Base-by-base conservation (phyloP, 1,140 invertebrate genomes). In the Aphelenchoides avenae region DNA sequence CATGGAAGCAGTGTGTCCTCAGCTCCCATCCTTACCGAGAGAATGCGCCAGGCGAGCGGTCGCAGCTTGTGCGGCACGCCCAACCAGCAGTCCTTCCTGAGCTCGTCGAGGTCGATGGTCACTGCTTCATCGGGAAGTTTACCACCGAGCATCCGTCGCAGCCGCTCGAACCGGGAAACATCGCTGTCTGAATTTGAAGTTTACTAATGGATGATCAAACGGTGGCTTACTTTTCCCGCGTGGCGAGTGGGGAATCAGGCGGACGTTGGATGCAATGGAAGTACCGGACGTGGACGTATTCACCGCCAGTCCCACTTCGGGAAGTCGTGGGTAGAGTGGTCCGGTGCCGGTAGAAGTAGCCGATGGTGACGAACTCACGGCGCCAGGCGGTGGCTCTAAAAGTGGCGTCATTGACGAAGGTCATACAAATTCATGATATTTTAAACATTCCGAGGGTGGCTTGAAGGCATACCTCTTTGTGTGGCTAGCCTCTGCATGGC, bases 61-160 rank as follows among this genome's bases (percentile, higher is more conserved):
- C 73, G 52, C 18, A 75, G 33, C 9, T 53, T 53, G 34, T 75
- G 66, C 13, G 73, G 75, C 42, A 75, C 71, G n/a, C 73, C 73
- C 43, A 77, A 64, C 73, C 73, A 75, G 42, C 75, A 77, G 15
- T 77, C 73, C 48, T 72, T 57, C 44, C 72, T 48, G 11, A 75
- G 50, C 49, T 76, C 50, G 5, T 68, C 70, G 44, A 75, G 15
- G 54, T 77, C 65, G 5, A 75, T 56, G 13, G 61, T 47, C 24
- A 31, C 46, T 7, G 1, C 29, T 13, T 13, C 29, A 20, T 1
- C 29, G 6, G 15, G 26, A 6, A 55, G 1, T 6, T 24, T 22
- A 18, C 51, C 36, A 0, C 46, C 62, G 9, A 70, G 22, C 26
- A 70, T 66, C 34, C 51, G 52, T 13, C 58, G 60, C 11, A 71